Evolutionary conservation across 2,888 invertebrate species (phyloP).

Genomic region (Tenodera sinensis): DNA sequence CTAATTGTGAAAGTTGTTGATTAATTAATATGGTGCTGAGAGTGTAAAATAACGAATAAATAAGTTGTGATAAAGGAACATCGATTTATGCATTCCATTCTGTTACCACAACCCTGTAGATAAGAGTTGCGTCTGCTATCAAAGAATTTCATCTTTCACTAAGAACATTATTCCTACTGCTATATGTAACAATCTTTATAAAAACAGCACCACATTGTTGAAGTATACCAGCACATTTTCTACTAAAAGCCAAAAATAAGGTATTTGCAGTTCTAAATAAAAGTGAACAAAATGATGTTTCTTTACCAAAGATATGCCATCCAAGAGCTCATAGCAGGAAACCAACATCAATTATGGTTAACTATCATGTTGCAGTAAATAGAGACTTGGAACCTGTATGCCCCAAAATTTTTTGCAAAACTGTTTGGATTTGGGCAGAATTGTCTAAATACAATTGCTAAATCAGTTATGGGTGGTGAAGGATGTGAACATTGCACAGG

Average conservation of each 20-base stretch:
- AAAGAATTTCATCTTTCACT: no score
- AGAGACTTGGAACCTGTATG: background rate
- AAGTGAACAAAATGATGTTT: background rate
- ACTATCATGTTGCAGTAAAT: background rate
- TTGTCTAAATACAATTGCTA: background rate
- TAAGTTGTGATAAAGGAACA: no score
- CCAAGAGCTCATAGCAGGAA: background rate
- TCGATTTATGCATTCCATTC: no score
- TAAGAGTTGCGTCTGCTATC: no score
- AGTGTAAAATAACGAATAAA: no score
- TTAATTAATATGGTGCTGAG: no score
- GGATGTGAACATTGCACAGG: background rate
- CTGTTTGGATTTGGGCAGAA: background rate
- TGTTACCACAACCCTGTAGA: no score
- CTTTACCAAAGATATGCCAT: background rate
- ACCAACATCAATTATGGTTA: background rate
- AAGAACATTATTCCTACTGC: no score
- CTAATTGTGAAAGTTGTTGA: no score
- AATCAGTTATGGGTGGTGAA: background rate
- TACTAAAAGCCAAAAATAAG: background rate
- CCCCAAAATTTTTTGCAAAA: background rate
- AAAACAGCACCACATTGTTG: no score
- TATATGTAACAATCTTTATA: no score
- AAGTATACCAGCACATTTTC: background rate
- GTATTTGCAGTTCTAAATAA: background rate